Conservation (phyloP, 23 tunicate genomes). For the Styela plicata region DNA sequence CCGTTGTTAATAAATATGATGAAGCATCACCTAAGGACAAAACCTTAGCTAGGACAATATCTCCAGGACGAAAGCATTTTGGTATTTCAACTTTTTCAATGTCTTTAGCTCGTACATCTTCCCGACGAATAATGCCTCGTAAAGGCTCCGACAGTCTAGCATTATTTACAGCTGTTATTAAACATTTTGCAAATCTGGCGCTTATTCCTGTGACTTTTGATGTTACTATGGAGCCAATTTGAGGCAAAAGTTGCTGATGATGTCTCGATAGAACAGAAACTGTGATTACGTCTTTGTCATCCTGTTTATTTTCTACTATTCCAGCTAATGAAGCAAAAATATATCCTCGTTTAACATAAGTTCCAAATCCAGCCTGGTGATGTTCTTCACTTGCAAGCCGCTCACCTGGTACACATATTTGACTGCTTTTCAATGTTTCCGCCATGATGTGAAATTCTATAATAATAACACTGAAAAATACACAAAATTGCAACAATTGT, state of each 20-base stretch:
- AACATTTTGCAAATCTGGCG: slow-evolving; percentile 69
- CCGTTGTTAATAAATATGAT: slow-evolving; percentile 77
- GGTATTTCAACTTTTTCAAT: slow-evolving; percentile 85
- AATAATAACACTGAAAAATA: too few species aligned
- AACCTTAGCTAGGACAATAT: slow-evolving; percentile 87
- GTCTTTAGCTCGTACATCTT: slow-evolving; percentile 85
- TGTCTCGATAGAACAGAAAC: slow-evolving; percentile 58
- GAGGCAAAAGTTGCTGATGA: slow-evolving; percentile 56
- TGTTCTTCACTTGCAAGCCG: slow-evolving; percentile 60
- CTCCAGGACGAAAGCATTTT: slow-evolving; percentile 88
- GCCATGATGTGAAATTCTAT: too few species aligned
- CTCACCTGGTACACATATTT: slow-evolving; percentile 54
- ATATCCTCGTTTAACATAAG: slow-evolving; percentile 84
- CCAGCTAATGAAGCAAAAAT: slow-evolving; percentile 93
- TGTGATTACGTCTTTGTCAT: slow-evolving; percentile 30
- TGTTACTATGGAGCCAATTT: slow-evolving; percentile 74
- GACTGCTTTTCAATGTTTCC: not conserved
- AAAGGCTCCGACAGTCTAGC: slow-evolving; percentile 53
- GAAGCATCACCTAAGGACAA: slow-evolving; percentile 79
- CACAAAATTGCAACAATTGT: too few species aligned
- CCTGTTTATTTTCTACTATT: not conserved
- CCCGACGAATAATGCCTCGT: slow-evolving; percentile 89
- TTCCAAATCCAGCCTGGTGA: slow-evolving; percentile 70
- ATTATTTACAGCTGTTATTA: slow-evolving; percentile 63
- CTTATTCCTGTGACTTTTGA: slow-evolving; percentile 82